Conservation (phyloP, 2,888 invertebrate genomes). For the Andrena haemorrhoa region DNA sequence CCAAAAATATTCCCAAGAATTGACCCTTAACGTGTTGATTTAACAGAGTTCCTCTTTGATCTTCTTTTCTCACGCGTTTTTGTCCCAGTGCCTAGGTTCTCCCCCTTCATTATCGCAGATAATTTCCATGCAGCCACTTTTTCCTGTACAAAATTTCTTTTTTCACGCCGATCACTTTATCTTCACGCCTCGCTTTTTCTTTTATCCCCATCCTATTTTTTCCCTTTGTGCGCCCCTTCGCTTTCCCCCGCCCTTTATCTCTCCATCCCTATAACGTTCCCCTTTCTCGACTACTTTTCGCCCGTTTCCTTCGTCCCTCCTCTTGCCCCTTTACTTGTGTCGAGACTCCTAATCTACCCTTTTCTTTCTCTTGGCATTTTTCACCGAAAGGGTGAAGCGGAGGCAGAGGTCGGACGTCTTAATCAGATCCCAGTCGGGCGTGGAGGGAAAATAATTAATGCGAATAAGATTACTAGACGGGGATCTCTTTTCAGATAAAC, state of each 20-base stretch:
- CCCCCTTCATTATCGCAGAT: constrained; percentile 24
- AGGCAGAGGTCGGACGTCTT: constrained; percentile 38
- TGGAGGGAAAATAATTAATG: constrained; percentile 74
- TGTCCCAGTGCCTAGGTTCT: not conserved
- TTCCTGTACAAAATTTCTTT: constrained; percentile 22
- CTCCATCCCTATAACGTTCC: not conserved
- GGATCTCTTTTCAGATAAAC: constrained; percentile 74
- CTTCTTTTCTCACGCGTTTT: constrained; percentile 27
- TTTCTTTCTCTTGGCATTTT: constrained; percentile 50
- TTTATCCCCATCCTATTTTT: constrained; percentile 10
- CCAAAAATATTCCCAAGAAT: too few species aligned
- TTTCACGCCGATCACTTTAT: constrained; percentile 13
- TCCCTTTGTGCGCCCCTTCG: not conserved
- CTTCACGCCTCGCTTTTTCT: constrained; percentile 9
- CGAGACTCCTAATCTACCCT: constrained; percentile 59
- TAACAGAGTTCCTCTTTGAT: constrained; percentile 21
- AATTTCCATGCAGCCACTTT: constrained; percentile 34
- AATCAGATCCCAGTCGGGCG: constrained; percentile 61
- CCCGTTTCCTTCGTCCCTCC: not conserved
- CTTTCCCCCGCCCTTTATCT: not conserved
- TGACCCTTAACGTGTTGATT: not conserved
- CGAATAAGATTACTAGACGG: constrained; percentile 71
- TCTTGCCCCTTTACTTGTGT: constrained; percentile 13
- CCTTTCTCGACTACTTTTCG: not conserved
- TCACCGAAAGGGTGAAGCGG: constrained; percentile 7